Conservation (phyloP, 2,113 vertebrate genomes). For the Amphilophus citrinellus region DNA sequence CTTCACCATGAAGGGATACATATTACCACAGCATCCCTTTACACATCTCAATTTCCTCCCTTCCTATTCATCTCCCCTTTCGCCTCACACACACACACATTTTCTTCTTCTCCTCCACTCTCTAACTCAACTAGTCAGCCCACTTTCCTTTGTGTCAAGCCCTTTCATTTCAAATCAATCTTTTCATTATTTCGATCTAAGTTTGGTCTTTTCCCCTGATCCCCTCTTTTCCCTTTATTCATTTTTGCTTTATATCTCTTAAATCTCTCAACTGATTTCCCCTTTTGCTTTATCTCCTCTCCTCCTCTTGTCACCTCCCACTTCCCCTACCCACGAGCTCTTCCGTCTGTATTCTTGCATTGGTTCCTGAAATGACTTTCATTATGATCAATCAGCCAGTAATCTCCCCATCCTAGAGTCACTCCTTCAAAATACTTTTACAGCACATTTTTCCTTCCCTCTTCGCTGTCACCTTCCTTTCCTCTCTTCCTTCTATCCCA, state of each 20-base stretch:
- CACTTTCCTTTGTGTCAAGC: not conserved
- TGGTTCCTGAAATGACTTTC: constrained; percentile 15
- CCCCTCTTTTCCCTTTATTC: not conserved
- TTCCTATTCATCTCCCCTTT: not conserved
- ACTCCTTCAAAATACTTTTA: constrained; percentile 4
- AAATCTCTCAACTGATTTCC: constrained; percentile 44
- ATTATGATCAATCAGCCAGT: constrained; percentile 36
- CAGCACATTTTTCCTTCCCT: not conserved
- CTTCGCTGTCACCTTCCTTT: not conserved
- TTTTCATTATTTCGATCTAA: constrained; percentile 32
- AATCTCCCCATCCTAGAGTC: constrained; percentile 20
- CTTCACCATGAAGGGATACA: not conserved
- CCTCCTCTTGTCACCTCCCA: not conserved
- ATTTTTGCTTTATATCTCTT: constrained; percentile 6
- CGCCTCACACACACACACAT: not conserved
- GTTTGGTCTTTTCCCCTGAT: not conserved
- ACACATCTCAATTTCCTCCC: not conserved
- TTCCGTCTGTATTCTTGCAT: not conserved
- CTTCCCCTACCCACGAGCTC: not conserved
- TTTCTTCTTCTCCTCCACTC: not conserved
- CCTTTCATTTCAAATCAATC: constrained; percentile 37
- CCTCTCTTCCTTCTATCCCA: not conserved
- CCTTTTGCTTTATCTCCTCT: not conserved
- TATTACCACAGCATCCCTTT: not conserved
- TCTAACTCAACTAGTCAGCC: not conserved